Evolutionary conservation across 2,888 invertebrate species (phyloP).

Genomic region (Sthenelais limicola): DNA sequence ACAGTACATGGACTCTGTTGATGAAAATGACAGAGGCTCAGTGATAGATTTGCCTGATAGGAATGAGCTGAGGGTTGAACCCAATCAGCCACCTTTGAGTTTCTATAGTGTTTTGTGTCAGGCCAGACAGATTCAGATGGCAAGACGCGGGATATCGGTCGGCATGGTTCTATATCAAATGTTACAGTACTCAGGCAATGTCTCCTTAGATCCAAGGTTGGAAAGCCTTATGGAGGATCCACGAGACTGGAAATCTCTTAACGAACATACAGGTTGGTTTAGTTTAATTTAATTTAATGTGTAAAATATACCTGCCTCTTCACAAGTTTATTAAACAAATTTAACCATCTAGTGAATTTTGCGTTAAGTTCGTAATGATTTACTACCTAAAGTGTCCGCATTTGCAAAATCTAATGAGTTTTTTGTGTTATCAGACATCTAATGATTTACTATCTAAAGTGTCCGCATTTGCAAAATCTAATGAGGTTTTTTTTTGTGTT

Average conservation of each 20-base stretch:
- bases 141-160: conserved; percentile 14
- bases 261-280: conserved; percentile 35
- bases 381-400: too few species aligned
- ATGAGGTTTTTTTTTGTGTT: too few species aligned
- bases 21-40: background rate
- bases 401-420: too few species aligned
- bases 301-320: too few species aligned
- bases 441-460: too few species aligned
- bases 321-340: too few species aligned
- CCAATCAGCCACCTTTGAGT: background rate
- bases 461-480: too few species aligned
- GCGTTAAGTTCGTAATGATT: too few species aligned
- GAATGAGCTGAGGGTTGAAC: background rate
- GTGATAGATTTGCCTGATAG: background rate
- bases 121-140: conserved; percentile 22
- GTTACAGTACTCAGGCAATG: conserved; percentile 41
- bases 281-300: too few species aligned
- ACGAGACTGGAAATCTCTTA: conserved; percentile 42
- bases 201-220: conserved; percentile 43
- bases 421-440: too few species aligned
- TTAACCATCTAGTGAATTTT: too few species aligned
- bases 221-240: conserved; percentile 41
- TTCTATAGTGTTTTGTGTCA: conserved; percentile 29
- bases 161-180: conserved; percentile 42
- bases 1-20: background rate